These are phyloP conservation scores for Elanoides forficatus DNA, from an alignment of 2,113 vertebrate genomes.

Conservation along the genomic window DNA sequence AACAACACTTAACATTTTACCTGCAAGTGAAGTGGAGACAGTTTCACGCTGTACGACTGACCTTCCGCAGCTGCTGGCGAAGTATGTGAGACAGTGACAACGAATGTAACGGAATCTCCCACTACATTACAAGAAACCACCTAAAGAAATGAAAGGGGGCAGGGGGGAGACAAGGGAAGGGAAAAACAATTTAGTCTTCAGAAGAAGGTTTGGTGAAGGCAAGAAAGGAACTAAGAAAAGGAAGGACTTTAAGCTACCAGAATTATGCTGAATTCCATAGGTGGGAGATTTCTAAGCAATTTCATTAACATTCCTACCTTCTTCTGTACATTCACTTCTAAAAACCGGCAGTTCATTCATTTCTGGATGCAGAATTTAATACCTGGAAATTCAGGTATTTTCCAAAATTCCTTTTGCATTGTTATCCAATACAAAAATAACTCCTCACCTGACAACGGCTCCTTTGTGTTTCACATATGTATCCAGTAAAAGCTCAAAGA, in stretches of 20 bases:
- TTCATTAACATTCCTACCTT: not conserved
- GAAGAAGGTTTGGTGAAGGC: not conserved
- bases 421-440: not conserved
- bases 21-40: slow-evolving; percentile 86
- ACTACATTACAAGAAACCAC: slow-evolving; percentile 80
- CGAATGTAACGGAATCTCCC: slow-evolving; percentile 82
- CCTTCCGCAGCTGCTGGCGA: not conserved
- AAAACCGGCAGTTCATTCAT: fast-evolving
- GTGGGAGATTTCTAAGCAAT: not conserved
- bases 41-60: slow-evolving; percentile 72
- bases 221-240: not conserved
- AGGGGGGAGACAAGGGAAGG: not conserved
- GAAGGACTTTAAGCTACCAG: not conserved
- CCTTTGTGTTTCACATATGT: not conserved
- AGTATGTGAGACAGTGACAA: slow-evolving; percentile 52
- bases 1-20: slow-evolving; percentile 65
- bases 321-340: not conserved
- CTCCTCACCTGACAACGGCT: not conserved
- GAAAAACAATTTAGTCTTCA: not conserved
- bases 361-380: not conserved
- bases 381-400: not conserved
- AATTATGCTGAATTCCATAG: not conserved
- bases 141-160: slow-evolving; percentile 55
- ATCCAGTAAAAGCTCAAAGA: not conserved
- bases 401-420: not conserved